Evolutionary conservation across 2,797 vertebrate species (phyloP), one percentile per base, ranked within the genome.

Genomic region (Psittacula derbiana): DNA sequence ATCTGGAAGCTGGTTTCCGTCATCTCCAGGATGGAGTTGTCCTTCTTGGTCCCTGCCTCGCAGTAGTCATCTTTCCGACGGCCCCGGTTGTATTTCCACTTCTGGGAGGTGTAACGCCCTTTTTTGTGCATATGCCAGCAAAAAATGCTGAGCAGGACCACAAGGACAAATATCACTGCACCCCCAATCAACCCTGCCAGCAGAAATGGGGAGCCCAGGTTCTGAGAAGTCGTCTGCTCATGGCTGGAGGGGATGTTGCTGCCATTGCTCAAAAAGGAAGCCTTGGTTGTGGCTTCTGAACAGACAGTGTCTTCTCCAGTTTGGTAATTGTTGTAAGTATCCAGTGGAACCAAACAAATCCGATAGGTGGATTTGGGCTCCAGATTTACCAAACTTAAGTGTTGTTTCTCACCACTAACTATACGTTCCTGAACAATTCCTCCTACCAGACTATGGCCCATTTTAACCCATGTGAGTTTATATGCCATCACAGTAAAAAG

Each of bases 1-100:
- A 99, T 99, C 98, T 99, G 99, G 98, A 99, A 99, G 97, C 99
- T 99, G 96, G 99, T 99, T 98, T 99, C 99, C 85, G 99, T 99
- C 99, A 99, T 99, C 98, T 99, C 99, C 98, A 99, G 98, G 97
- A 99, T 99, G 94, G 99, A 99, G 97, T 99, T 99, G 98, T 99
- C 99, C 96, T 99, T 99, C 97, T 99, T 99, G 78, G 99, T 99
- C 85, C 99, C 99, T 4, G 99, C 99, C 95, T 99, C 99, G 1
- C 99, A 98, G 75, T 99, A 99, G 94, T 99, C 98, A 2, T 99
- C 99, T 99, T 99, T 99, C 99, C 99, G 99, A 94, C 99, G 98
- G 23, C 99, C 99, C 2, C 98, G 98, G 96, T 99, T 99, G 75
- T 99, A 99, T 98, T 99, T 99, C 99, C 99, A 99, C 98, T 99